phyloP scores from a whole-genome alignment of 1,140 invertebrate species.

The Drosophila eugracilis region DNA sequence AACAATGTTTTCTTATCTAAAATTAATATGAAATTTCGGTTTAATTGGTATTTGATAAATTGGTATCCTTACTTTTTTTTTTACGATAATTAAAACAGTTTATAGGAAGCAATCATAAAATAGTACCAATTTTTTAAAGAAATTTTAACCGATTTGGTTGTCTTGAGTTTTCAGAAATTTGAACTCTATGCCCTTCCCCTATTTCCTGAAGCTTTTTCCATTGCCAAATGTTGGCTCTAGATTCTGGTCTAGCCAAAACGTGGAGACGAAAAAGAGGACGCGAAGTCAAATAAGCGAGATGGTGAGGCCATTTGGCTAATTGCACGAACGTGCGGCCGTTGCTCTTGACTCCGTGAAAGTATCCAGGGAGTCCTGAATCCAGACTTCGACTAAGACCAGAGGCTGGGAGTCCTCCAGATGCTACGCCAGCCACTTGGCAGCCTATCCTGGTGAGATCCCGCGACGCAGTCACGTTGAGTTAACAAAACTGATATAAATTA shows the following conservation, averaged over 20 bases:
- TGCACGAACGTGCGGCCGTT: slow-evolving; percentile 65
- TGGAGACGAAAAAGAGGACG: slow-evolving; percentile 14
- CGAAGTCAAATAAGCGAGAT: slow-evolving; percentile 48
- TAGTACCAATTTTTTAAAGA: neutral
- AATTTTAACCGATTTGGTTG: too few species aligned
- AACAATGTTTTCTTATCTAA: too few species aligned
- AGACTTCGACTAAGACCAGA: neutral
- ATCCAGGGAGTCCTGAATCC: slow-evolving; percentile 11
- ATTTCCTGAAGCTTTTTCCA: neutral
- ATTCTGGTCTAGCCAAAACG: slow-evolving; percentile 25
- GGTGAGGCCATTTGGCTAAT: slow-evolving; percentile 73
- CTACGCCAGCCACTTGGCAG: slow-evolving; percentile 41
- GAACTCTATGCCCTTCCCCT: too few species aligned
- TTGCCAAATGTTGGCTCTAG: neutral
- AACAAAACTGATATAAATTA: slow-evolving; percentile 82
- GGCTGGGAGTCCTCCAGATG: slow-evolving; percentile 27
- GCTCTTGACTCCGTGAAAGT: slow-evolving; percentile 41
- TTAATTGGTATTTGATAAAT: too few species aligned
- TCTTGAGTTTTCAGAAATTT: too few species aligned
- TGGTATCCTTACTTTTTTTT: too few species aligned
- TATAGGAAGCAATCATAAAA: too few species aligned
- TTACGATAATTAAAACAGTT: too few species aligned
- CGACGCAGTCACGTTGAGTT: slow-evolving; percentile 77
- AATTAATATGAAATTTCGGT: too few species aligned
- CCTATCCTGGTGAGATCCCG: slow-evolving; percentile 46